A percentile compares a stretch with the other conserved stretches of the same genome.
Evolutionary conservation across 2,888 invertebrate species (phyloP).

Genomic region (Limenitis camilla): DNA sequence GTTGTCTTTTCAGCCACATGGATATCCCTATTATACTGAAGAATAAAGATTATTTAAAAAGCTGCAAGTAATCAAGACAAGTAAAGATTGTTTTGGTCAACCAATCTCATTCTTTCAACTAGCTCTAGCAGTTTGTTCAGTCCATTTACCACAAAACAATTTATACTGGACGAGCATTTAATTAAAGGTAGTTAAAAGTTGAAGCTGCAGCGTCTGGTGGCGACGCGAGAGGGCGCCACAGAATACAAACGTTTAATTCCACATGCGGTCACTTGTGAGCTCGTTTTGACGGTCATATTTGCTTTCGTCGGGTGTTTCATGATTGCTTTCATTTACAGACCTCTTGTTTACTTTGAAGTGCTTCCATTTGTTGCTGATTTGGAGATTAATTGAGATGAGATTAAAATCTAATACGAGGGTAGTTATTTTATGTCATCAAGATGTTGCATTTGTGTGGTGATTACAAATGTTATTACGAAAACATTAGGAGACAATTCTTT

Average conservation of each 20-base stretch:
- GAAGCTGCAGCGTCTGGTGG: no score
- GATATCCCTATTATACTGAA: no score
- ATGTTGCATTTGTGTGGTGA: no score
- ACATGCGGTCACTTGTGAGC: constrained; percentile 40
- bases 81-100: neutral
- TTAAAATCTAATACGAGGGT: no score
- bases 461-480: no score
- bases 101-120: neutral
- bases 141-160: constrained; percentile 26
- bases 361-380: neutral
- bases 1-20: no score
- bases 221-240: constrained; percentile 31
- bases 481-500: no score
- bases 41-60: no score
- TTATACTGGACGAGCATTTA: no score
- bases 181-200: no score
- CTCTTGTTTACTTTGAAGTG: neutral
- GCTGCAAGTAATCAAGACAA: neutral
- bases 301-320: neutral
- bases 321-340: constrained; percentile 1
- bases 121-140: neutral
- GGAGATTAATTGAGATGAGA: no score
- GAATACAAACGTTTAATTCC: constrained; percentile 48
- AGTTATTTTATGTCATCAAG: no score
- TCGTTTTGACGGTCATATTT: constrained; percentile 37